Base-by-base conservation (phyloP, 30 jellyfish, hydroid and myxozoan species). In the Hydra vulgaris region DNA sequence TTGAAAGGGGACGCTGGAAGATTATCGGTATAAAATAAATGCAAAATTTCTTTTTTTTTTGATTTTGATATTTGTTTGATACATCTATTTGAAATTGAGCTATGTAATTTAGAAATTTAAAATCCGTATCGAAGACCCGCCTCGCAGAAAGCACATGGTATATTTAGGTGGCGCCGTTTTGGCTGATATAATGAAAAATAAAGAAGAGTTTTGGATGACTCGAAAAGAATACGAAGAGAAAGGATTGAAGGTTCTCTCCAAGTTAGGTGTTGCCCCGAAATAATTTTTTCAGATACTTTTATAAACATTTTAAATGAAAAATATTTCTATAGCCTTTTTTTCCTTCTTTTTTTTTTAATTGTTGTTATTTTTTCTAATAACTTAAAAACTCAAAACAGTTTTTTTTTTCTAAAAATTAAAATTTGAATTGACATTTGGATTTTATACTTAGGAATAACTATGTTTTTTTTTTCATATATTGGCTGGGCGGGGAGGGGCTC, bases 91-190 rank as follows among this genome's bases (percentile, higher is more conserved):
- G 61, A 40, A 40, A 40, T 40, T 40, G n/a, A n/a, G n/a, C n/a
- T 80, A 27, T 77, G 8, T 73, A 23, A 53, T 23, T 17, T 83
- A 93, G 99, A 87, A 88, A 93, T 93, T 93, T 85, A 93, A 93
- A 69, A 93, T 93, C 54, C 89, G 99, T 61, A 93, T 93, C 21
- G 99, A 93, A 88, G 99, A 93, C 78, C 99, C 99, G 15, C 99
- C 99, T 27, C 83, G 99, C 52, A 95, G 99, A 23, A 93, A 88
- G 83, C 99, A 93, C 88, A 93, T 93, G 99, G 99, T 93, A 15
- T 93, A 83, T 87, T 79, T 93, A 27, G 99, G 99, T 26, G 99
- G 99, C 27, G 99, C 99, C 56, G 99, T 93, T 54, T 81, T 93
- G 12, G 99, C 99, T 12, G 99, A 93, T 81, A 93, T 93, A 54